A percentile compares a stretch with the other conserved stretches of the same genome.
Evolutionary conservation across 2,888 invertebrate species (phyloP).

Genomic region (Philonicus albiceps): DNA sequence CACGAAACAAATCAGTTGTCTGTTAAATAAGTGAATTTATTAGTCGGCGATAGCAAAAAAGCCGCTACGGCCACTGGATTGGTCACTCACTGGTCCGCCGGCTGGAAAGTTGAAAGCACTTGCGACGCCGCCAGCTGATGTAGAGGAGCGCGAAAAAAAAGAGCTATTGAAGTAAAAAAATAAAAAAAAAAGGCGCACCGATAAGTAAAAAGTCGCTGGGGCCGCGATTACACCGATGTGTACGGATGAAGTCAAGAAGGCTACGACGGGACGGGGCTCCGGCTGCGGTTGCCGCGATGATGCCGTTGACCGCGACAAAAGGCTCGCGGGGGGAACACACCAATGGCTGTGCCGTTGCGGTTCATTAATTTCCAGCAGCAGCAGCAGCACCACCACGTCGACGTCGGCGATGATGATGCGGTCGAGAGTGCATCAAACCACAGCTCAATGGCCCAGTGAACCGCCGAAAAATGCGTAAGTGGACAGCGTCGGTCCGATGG

Average conservation of each 20-base stretch:
- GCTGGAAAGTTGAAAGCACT: not conserved
- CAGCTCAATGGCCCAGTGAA: not conserved
- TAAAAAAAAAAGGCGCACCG: not conserved
- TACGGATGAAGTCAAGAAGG: not conserved
- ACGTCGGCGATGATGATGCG: not conserved
- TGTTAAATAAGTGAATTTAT: slow-evolving; percentile 36
- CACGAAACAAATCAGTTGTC: slow-evolving; percentile 26
- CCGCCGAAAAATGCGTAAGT: slow-evolving; percentile 3
- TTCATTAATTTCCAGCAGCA: slow-evolving; percentile 22
- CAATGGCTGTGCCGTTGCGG: not conserved
- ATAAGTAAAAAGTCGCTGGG: slow-evolving; percentile 8
- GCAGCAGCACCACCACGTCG: not conserved
- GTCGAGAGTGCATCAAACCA: slow-evolving; percentile 7
- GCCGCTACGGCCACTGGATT: not conserved
- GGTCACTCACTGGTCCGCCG: not conserved
- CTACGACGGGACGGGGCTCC: not conserved
- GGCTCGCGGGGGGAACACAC: not conserved
- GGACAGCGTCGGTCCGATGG: not conserved
- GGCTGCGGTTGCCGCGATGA: not conserved
- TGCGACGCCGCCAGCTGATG: not conserved
- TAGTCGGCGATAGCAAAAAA: not conserved
- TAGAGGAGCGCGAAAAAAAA: not conserved
- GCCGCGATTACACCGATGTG: not conserved
- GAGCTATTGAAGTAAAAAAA: not conserved
- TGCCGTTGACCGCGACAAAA: not conserved